These are phyloP conservation scores for Xyliphius kryptos DNA, from an alignment of 2,113 vertebrate genomes.

Conservation along the genomic window DNA sequence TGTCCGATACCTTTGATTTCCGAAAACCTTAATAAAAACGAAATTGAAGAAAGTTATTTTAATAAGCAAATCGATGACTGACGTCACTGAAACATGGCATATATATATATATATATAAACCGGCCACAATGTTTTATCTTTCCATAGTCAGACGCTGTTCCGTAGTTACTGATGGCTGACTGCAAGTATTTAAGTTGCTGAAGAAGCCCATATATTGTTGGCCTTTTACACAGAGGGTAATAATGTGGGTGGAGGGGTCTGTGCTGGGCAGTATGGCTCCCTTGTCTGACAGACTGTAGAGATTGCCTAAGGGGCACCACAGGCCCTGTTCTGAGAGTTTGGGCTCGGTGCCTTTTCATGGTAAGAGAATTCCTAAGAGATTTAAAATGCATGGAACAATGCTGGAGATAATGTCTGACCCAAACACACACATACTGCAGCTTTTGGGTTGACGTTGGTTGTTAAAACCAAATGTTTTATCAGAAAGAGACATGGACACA, in stretches of 20 bases:
- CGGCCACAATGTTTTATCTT: no score
- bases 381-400: conserved; percentile 64
- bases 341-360: conserved; percentile 49
- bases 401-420: conserved; percentile 46
- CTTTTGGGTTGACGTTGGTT: conserved; percentile 27
- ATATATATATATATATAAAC: no score
- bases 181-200: conserved; percentile 21
- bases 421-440: conserved; percentile 43
- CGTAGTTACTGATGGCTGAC: conserved; percentile 16
- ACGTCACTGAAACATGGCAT: no score
- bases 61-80: no score
- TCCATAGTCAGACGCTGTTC: not conserved
- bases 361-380: conserved; percentile 63
- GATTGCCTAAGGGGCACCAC: conserved; percentile 29
- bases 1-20: no score
- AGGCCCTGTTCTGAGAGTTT: conserved; percentile 39
- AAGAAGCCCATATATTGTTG: conserved; percentile 5
- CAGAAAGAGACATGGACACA: not conserved
- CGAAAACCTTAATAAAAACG: no score
- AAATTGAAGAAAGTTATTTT: no score
- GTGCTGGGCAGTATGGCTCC: conserved; percentile 40
- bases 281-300: conserved; percentile 44
- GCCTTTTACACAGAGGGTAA: conserved; percentile 27
- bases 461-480: not conserved
- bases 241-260: conserved; percentile 34